Conservation (phyloP, 2,888 invertebrate genomes). For the Apamea sordens region DNA sequence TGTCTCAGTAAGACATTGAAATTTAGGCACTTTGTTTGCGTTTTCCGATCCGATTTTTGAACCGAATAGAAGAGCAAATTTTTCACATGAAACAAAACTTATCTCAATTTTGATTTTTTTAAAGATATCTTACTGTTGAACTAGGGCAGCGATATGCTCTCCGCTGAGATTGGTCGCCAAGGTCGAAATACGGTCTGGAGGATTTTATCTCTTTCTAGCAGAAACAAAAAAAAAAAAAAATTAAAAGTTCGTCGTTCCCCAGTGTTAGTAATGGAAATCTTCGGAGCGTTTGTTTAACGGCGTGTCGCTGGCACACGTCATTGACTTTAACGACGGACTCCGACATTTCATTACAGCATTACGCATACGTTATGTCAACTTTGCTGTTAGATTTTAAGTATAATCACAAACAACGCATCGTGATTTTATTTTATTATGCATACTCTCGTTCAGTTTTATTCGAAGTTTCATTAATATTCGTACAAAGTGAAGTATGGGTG, state of each 20-base stretch:
- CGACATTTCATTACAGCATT: slow-evolving; percentile 78
- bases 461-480: slow-evolving; percentile 13
- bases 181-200: background rate
- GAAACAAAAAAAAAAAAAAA: background rate
- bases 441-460: background rate
- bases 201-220: background rate
- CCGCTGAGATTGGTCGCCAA: background rate
- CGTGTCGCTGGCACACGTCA: slow-evolving; percentile 77
- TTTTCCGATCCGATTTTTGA: no score
- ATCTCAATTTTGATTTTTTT: no score
- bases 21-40: no score
- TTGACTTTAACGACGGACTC: slow-evolving; percentile 81
- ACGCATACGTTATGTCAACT: slow-evolving; percentile 55
- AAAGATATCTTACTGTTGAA: no score
- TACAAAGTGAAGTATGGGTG: background rate
- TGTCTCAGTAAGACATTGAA: no score
- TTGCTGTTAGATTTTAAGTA: slow-evolving; percentile 57
- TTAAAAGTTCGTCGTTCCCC: background rate
- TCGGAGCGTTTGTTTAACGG: slow-evolving; percentile 72
- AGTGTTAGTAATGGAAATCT: slow-evolving; percentile 77
- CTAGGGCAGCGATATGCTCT: no score
- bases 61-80: no score
- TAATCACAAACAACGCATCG: slow-evolving; percentile 44
- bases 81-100: no score
- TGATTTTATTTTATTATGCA: slow-evolving; percentile 38